A percentile compares a stretch with the other conserved stretches of the same genome.
Conservation (phyloP, 2,888 invertebrate species). For the Pseudococcus longispinus region DNA sequence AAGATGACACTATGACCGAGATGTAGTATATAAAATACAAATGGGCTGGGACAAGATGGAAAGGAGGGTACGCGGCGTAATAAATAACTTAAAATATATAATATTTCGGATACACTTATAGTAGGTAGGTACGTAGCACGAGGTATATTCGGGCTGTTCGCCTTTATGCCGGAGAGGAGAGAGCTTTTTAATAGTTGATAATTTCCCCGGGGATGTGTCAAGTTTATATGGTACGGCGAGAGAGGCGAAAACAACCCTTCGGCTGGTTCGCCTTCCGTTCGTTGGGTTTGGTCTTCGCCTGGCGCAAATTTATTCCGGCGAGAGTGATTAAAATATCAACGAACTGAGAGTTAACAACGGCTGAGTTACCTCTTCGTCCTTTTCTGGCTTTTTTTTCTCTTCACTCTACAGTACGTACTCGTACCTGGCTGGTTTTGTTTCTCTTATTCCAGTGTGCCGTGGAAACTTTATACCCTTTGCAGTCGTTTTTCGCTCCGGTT, state of each 20-base stretch:
- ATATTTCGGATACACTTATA: constrained; percentile 15
- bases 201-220: constrained; percentile 26
- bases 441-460: neutral
- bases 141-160: neutral
- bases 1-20: neutral
- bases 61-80: neutral
- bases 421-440: neutral
- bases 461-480: neutral
- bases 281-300: neutral
- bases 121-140: neutral
- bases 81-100: constrained; percentile 17
- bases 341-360: neutral
- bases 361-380: neutral
- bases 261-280: too few relatives aligned
- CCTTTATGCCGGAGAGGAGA: neutral
- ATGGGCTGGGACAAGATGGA: neutral
- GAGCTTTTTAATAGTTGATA: constrained; percentile 26
- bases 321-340: constrained; percentile 54
- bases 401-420: neutral
- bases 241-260: neutral
- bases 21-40: neutral
- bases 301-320: constrained; percentile 50
- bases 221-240: neutral
- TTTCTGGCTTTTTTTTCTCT: neutral
- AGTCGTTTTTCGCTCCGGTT: neutral